These are phyloP conservation scores for Sebastes steindachneri DNA, from an alignment of 2,797 vertebrate genomes.

Conservation along the genomic window DNA sequence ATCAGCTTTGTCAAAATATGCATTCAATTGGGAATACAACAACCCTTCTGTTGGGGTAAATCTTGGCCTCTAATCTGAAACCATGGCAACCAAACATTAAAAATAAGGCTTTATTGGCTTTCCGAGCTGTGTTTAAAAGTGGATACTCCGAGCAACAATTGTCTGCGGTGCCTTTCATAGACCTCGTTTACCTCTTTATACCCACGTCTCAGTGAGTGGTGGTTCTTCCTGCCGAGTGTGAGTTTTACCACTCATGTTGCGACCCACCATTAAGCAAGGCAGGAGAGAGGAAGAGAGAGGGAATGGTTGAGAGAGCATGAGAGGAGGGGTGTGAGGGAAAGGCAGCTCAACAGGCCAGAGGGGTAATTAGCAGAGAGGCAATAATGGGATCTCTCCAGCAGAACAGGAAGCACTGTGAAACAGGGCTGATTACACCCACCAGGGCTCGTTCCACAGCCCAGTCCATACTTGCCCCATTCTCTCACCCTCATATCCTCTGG, in stretches of 20 bases:
- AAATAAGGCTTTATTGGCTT: constrained; percentile 25
- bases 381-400: constrained; percentile 73
- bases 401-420: constrained; percentile 77
- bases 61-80: constrained; percentile 33
- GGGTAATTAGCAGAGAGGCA: constrained; percentile 77
- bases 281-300: constrained; percentile 25
- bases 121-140: background rate
- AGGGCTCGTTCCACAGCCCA: constrained; percentile 39
- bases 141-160: background rate
- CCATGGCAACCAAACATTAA: constrained; percentile 29
- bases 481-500: constrained; percentile 68
- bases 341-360: constrained; percentile 48
- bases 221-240: constrained; percentile 43
- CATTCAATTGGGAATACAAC: constrained; percentile 19
- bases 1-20: constrained; percentile 7
- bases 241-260: constrained; percentile 66
- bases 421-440: constrained; percentile 61
- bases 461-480: constrained; percentile 69
- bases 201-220: background rate
- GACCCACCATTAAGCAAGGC: constrained; percentile 58
- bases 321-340: constrained; percentile 16
- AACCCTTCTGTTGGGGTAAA: constrained; percentile 17
- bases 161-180: constrained; percentile 20
- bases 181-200: constrained; percentile 37
- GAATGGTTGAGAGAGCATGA: constrained; percentile 13